Percentiles rank a stretch among this genome's conserved stretches.
Evolutionary conservation across 2,113 vertebrate genomes (phyloP).

Genomic region (Chunga burmeisteri): DNA sequence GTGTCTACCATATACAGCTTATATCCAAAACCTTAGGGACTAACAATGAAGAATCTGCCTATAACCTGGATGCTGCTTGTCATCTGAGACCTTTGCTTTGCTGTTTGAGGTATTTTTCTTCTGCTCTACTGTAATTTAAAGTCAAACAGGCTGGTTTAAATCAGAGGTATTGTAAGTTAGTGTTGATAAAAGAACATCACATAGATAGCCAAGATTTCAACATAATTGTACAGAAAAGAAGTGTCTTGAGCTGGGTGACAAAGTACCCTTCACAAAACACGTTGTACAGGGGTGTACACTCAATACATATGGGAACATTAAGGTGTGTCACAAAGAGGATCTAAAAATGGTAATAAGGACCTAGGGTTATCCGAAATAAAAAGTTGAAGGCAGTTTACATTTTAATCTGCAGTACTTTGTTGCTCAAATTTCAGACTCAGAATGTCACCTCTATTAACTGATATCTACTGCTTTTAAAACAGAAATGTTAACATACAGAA

Average conservation of each 20-base stretch:
- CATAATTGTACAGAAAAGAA: background rate
- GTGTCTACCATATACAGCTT: background rate
- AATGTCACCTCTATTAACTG: background rate
- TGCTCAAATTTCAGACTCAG: background rate
- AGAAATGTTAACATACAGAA: background rate
- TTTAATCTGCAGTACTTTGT: background rate
- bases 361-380: background rate
- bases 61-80: background rate
- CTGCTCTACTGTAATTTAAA: background rate
- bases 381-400: background rate
- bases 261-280: background rate
- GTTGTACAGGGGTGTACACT: rapidly evolving
- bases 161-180: background rate
- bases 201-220: background rate
- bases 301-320: background rate
- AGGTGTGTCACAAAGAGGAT: background rate
- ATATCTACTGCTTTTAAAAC: background rate
- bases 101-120: background rate
- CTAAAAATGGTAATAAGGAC: background rate
- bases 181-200: background rate
- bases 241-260: background rate
- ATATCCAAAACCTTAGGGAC: background rate
- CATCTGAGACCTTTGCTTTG: background rate
- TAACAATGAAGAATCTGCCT: background rate
- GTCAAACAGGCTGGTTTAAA: background rate